Base-by-base conservation (phyloP, 2,797 vertebrate species). In the Crenichthys baileyi region DNA sequence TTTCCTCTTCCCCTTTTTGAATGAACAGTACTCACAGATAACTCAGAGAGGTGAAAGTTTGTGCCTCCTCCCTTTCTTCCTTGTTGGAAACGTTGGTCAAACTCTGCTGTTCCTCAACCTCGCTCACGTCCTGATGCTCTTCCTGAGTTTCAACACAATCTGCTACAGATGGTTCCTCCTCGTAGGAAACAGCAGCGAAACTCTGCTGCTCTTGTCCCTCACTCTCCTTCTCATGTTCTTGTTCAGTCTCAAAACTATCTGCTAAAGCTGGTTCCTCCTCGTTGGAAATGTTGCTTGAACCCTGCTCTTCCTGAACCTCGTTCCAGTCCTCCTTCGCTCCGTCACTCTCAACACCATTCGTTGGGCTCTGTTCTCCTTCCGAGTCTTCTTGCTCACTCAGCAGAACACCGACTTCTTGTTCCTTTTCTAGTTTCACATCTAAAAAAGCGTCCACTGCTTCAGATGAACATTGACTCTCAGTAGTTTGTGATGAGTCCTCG, bases 11-110 rank as follows among this genome's bases (percentile, higher is more conserved):
- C 81, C 29, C 53, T 87, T 89, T 87, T 65, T 68, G 6, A 46
- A 31, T 78, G 56, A 29, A 5, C 0, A 26, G 89, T 88, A 94
- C 94, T 95, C 78, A 95, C 94, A 51, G 78, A 48, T 79, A 71
- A 60, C 12, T 79, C 50, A 71, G 53, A 83, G 36, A 72, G 65
- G 31, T 39, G 44, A 20, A 53, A 73, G 15, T 58, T 72, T 81
- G 29, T 15, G 72, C 44, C 26, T 87, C 89, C 70, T 85, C 79
- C 13, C 74, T 68, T 77, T 88, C 85, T 70, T 81, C 75, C 16
- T 68, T 0, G 41, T 31, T 41, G 61, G 58, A 60, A n/a, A 60
- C 3, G 3, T 67, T n/a, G 58, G 71, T 85, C 65, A 61, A 79
- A 70, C 44, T 73, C 75, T 41, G 24, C 53, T 80, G 77, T 46